These are phyloP conservation scores for Sebastes umbrosus DNA, from an alignment of 2,797 vertebrate species.

Conservation along the genomic window DNA sequence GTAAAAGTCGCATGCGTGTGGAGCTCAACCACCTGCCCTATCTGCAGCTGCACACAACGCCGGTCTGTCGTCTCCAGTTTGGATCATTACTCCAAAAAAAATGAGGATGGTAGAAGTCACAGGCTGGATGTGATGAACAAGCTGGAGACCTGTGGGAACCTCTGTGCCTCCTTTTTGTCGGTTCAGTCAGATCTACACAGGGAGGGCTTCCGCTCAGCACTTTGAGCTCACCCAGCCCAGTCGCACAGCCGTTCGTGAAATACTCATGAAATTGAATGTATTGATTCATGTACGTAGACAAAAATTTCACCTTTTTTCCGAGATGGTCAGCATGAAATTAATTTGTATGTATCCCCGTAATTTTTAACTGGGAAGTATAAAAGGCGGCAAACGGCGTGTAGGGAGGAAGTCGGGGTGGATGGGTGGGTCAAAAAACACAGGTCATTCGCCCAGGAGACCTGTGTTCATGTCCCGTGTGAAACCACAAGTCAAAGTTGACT, in stretches of 20 bases:
- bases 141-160: slow-evolving; percentile 10
- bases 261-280: too few species aligned
- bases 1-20: slow-evolving; percentile 26
- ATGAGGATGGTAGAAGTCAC: neutral
- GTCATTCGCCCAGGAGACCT: too few species aligned
- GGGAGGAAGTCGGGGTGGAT: neutral
- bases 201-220: neutral
- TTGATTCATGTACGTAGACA: too few species aligned
- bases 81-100: slow-evolving; percentile 36
- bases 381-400: neutral
- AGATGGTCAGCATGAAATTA: too few species aligned
- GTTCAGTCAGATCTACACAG: slow-evolving; percentile 10
- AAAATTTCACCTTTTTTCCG: too few species aligned
- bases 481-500: neutral
- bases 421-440: too few species aligned
- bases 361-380: too few species aligned
- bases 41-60: slow-evolving; percentile 54
- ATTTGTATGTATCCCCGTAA: too few species aligned
- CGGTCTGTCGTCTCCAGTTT: slow-evolving; percentile 46
- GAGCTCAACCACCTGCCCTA: slow-evolving; percentile 82
- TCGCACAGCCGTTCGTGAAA: too few species aligned
- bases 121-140: neutral
- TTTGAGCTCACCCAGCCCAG: slow-evolving; percentile 3
- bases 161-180: slow-evolving; percentile 6
- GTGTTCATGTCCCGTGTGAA: neutral